Evolutionary conservation across 1,140 invertebrate genomes (phyloP), one percentile per base, ranked within the genome.

Genomic region (honey bee (Apis mellifera)): DNA sequence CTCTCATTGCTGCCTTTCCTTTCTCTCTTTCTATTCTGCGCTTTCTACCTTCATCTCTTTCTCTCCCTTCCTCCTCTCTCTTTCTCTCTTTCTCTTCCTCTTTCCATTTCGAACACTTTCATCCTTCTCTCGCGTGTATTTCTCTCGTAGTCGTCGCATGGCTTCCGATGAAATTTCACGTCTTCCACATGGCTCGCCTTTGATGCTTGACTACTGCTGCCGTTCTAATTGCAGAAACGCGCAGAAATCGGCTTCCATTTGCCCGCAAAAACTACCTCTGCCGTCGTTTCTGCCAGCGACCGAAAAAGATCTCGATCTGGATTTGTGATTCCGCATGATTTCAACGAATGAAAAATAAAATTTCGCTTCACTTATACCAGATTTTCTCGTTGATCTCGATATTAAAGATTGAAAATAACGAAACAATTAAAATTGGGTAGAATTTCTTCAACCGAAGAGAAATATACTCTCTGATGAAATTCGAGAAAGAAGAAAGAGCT

Each of bases 121-220:
- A 62, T 85, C 68, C 74, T 62, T 65, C 77, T 48, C 66, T 72
- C 54, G 62, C 64, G 73, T 83, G 84, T 84, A 78, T 88, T 84
- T 78, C 86, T 84, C 78, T 86, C 82, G 85, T 88, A 78, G 76
- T 75, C 65, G 72, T 87, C 82, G 82, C 84, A 90, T 82, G 91
- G 92, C 90, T 93, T 92, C 91, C 89, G 87, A 92, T 92, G 90
- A 92, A 93, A 91, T 91, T 90, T 92, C 87, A 77, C 88, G 82
- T 92, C 92, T 93, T 93, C 85, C 84, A 76, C 85, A 78, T 65
- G 71, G 78, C 57, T 82, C 84, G 86, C 88, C 90, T 93, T 92
- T 92, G 90, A 93, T 86, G 85, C 77, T 82, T 71, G 32, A 42
- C 32, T 42, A 66, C 84, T 78, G 72, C 84, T 78, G 72, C 73